phyloP scores from a whole-genome alignment of 2,113 vertebrate genomes.

The Cyphotilapia sp. region DNA sequence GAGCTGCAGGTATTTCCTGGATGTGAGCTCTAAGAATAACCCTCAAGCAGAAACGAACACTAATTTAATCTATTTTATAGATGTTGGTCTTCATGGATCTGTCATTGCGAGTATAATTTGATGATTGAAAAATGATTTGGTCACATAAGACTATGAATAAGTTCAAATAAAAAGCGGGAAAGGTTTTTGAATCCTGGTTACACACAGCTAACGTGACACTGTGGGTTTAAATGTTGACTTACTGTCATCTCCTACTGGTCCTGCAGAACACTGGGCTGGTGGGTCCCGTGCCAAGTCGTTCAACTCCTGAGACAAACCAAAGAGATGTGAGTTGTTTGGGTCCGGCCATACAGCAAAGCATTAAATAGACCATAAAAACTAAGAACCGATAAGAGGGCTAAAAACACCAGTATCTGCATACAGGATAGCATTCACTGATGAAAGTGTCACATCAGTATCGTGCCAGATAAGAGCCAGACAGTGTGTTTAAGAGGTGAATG shows the following conservation, averaged over 20 bases:
- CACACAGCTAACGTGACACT: background rate
- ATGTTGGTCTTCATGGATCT: background rate
- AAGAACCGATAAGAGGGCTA: background rate
- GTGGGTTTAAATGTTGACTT: slow-evolving; percentile 34
- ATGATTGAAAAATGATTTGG: background rate
- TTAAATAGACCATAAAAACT: background rate
- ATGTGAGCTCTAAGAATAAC: background rate
- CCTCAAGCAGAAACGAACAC: background rate
- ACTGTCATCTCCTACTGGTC: slow-evolving; percentile 96
- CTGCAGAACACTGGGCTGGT: slow-evolving; percentile 96
- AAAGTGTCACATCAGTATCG: background rate
- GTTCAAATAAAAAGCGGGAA: background rate
- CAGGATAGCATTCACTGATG: background rate
- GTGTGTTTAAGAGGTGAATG: background rate
- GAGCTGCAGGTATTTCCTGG: background rate
- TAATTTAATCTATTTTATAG: background rate
- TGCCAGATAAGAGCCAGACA: background rate
- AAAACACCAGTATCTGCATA: background rate
- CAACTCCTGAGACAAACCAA: slow-evolving; percentile 78
- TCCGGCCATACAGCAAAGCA: background rate
- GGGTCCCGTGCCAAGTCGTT: slow-evolving; percentile 97
- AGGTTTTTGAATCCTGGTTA: background rate
- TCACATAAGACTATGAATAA: background rate
- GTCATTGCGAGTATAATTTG: background rate
- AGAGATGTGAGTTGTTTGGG: background rate